A percentile compares a stretch with the other conserved stretches of the same genome.
These are phyloP conservation scores for Cheumatopsyche charites DNA, from an alignment of 1,140 invertebrate genomes.

Conservation along the genomic window DNA sequence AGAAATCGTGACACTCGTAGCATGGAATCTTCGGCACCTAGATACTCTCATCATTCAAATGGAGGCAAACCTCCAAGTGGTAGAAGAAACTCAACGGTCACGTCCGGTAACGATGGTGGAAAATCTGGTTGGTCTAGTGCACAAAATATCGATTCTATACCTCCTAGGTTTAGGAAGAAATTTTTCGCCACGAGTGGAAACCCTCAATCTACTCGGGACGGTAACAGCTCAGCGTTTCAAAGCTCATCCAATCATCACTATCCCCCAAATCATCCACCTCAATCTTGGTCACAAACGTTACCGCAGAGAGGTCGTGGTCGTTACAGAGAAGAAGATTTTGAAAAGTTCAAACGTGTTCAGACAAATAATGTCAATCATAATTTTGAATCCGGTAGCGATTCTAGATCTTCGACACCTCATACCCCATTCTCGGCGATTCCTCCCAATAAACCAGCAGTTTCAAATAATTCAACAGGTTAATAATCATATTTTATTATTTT, in stretches of 20 bases:
- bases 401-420: constrained; percentile 58
- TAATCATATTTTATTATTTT: not conserved
- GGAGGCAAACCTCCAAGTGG: constrained; percentile 60
- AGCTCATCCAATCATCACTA: constrained; percentile 44
- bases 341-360: constrained; percentile 53
- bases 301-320: constrained; percentile 59
- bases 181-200: constrained; percentile 57
- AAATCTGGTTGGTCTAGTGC: constrained; percentile 50
- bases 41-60: constrained; percentile 51
- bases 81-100: constrained; percentile 57
- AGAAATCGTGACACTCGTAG: constrained; percentile 59
- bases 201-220: constrained; percentile 30
- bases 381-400: constrained; percentile 56
- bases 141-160: constrained; percentile 58
- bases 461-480: not conserved
- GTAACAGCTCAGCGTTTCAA: constrained; percentile 35
- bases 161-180: constrained; percentile 61
- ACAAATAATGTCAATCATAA: constrained; percentile 56
- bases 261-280: constrained; percentile 51
- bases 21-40: constrained; percentile 59
- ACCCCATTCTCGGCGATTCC: constrained; percentile 45
- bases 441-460: not conserved
- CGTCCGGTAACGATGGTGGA: constrained; percentile 50
- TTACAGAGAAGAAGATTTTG: constrained; percentile 58
- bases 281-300: constrained; percentile 59